Percentiles rank a stretch among this genome's conserved stretches.
These are phyloP conservation scores for Conopomorpha cramerella DNA, from an alignment of 1,140 invertebrate species.

Conservation along the genomic window DNA sequence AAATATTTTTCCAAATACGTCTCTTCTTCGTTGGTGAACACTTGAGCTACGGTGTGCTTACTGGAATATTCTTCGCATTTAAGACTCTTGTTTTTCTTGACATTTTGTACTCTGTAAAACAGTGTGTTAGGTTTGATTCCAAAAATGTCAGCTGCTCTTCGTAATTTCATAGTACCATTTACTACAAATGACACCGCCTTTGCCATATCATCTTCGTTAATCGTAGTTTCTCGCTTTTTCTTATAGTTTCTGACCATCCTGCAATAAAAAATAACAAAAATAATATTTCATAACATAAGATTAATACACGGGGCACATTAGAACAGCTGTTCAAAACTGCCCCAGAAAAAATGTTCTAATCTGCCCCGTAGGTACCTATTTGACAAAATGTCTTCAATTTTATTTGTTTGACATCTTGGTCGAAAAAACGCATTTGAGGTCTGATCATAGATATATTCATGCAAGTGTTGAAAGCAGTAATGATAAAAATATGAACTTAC, in stretches of 20 bases:
- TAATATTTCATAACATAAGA: too few species aligned
- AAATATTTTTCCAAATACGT: slow-evolving; percentile 1
- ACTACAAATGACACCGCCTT: neutral
- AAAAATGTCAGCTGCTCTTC: neutral
- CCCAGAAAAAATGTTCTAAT: too few species aligned
- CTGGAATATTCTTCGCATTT: neutral
- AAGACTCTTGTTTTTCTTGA: neutral
- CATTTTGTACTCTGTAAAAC: neutral
- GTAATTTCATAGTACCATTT: neutral
- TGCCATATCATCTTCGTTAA: neutral
- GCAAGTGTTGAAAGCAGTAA: too few species aligned
- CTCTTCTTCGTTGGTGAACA: neutral
- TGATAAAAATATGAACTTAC: too few species aligned
- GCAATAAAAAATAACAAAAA: too few species aligned
- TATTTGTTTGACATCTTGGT: too few species aligned
- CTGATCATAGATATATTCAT: too few species aligned
- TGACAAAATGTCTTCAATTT: too few species aligned
- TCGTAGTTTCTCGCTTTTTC: neutral
- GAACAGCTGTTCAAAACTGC: too few species aligned
- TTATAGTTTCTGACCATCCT: neutral
- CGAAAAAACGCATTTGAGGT: too few species aligned
- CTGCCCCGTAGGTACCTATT: too few species aligned
- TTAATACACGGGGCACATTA: too few species aligned
- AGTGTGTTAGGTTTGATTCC: neutral
- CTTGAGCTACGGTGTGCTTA: neutral